Evolutionary conservation across 2,797 vertebrate species (phyloP).

Genomic region (Molossus molossus): DNA sequence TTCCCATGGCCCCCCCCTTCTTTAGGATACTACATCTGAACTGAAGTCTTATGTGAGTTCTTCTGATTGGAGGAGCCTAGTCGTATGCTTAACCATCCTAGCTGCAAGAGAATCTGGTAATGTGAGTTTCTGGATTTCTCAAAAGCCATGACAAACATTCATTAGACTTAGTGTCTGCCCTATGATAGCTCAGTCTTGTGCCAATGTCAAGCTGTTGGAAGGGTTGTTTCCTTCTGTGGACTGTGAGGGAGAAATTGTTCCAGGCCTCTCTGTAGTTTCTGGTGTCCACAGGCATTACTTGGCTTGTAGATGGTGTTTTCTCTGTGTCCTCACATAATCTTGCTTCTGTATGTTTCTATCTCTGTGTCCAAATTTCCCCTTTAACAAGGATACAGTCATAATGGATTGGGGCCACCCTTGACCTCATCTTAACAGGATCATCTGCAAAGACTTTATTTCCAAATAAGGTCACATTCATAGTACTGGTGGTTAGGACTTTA

Average conservation of each 20-base stretch:
- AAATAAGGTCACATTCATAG: background rate
- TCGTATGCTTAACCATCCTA: background rate
- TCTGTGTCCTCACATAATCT: background rate
- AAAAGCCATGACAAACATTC: background rate
- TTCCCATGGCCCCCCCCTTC: rapidly evolving
- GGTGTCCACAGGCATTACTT: background rate
- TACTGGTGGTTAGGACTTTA: background rate
- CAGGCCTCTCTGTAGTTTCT: background rate
- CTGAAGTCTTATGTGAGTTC: background rate
- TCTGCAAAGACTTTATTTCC: background rate
- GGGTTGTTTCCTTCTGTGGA: background rate
- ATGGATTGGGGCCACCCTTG: background rate
- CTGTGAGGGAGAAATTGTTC: background rate
- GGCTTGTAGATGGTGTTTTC: background rate
- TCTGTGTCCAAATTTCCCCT: background rate
- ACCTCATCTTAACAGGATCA: background rate
- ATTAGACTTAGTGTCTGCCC: background rate
- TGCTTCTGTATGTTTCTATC: background rate
- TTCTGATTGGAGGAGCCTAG: background rate
- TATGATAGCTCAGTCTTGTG: background rate
- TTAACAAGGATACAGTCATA: background rate
- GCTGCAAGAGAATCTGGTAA: background rate
- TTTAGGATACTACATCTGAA: background rate
- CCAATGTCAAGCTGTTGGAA: background rate
- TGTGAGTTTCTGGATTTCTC: background rate